Conservation (phyloP, 2,797 vertebrate genomes). For the Discoglossus pictus region DNA sequence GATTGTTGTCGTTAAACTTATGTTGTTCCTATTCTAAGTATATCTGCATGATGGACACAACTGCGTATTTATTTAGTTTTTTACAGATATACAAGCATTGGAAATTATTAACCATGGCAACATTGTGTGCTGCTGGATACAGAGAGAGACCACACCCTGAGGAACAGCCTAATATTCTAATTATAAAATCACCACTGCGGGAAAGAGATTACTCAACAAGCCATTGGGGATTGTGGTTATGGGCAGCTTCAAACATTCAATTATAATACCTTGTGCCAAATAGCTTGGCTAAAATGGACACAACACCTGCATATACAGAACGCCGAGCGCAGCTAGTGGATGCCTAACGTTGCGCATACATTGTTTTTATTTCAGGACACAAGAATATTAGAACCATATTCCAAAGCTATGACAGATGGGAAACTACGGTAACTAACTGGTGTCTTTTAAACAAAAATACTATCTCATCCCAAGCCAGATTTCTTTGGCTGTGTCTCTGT, state of each 20-base stretch:
- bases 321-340: background rate
- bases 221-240: constrained; percentile 38
- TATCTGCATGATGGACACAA: too few relatives aligned
- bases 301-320: constrained; percentile 19
- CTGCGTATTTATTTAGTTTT: too few relatives aligned
- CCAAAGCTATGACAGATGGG: background rate
- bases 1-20: too few relatives aligned
- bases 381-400: background rate
- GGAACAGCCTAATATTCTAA: background rate
- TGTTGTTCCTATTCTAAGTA: too few relatives aligned
- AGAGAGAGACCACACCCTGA: constrained; percentile 14
- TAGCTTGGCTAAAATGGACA: background rate
- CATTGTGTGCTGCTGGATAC: constrained; percentile 18
- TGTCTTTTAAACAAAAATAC: background rate
- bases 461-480: background rate
- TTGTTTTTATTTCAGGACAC: background rate
- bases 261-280: constrained; percentile 13
- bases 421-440: background rate
- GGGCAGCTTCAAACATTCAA: constrained; percentile 10
- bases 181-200: constrained; percentile 8
- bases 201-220: constrained; percentile 25
- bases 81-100: too few relatives aligned
- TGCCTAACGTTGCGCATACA: background rate
- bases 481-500: too few relatives aligned
- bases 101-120: too few relatives aligned